These are phyloP conservation scores for Scelioninae gen. 2 DNA, from an alignment of 2,888 invertebrate species.

Conservation along the genomic window DNA sequence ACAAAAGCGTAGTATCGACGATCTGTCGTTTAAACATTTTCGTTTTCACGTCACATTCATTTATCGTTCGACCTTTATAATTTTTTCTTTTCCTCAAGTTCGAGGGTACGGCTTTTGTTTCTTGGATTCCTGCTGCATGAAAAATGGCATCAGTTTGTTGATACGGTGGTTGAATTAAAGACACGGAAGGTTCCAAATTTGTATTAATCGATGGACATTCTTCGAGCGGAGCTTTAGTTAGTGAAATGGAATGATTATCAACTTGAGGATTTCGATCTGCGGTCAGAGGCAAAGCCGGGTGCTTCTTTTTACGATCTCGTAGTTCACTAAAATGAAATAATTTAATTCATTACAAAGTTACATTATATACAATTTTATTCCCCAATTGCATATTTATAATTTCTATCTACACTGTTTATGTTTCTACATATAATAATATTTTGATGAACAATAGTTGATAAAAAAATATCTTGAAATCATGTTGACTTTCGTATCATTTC, in stretches of 20 bases:
- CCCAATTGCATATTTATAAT: too few species aligned
- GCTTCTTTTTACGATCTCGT: conserved; percentile 31
- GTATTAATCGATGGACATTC: not conserved
- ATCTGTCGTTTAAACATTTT: conserved; percentile 65
- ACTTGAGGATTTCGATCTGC: not conserved
- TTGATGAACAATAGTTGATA: too few species aligned
- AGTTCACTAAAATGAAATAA: conserved; percentile 20
- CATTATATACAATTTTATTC: too few species aligned
- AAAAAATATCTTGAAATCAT: too few species aligned
- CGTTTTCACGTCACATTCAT: conserved; percentile 58
- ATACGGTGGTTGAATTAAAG: conserved; percentile 60
- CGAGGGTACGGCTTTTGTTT: conserved; percentile 10
- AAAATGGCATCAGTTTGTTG: conserved; percentile 60
- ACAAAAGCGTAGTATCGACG: conserved; percentile 64
- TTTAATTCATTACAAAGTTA: too few species aligned
- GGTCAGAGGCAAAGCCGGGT: conserved; percentile 16
- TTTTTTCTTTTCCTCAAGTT: conserved; percentile 64
- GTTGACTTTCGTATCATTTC: too few species aligned
- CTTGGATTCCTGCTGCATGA: conserved; percentile 26
- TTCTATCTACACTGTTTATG: too few species aligned
- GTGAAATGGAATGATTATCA: too few species aligned
- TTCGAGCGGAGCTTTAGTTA: too few species aligned
- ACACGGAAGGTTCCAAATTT: conserved; percentile 14
- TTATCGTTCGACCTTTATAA: conserved; percentile 67
- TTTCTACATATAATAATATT: too few species aligned